Base-by-base conservation (phyloP, 2,888 invertebrate species). In the Philereme transversata region DNA sequence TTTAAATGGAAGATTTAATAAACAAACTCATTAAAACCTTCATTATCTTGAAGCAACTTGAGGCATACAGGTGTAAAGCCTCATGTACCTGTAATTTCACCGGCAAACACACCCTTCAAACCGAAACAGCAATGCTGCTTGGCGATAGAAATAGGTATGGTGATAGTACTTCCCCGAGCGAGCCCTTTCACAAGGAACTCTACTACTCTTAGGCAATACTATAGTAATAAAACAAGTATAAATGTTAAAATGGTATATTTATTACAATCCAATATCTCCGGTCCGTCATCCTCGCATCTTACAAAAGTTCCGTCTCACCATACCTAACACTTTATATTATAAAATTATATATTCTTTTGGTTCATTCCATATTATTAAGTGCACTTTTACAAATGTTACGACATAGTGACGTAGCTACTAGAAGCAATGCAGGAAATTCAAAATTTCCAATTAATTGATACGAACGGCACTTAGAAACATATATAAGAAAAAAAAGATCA, bases 221-320 rank as follows among this genome's bases (percentile, higher is more conserved):
- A 22, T 22, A 22, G 22, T 22, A 65, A 84, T 82, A 79, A 88
- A 87, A 87, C 81, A 72, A 75, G 58, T 65, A 47, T 43, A 80
- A 89, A 86, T 90, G 89, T 90, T 91, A 90, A 90, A 91, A 90
- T 90, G 91, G 90, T 91, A 90, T 91, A 91, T 91, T 91, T 88
- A 91, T 90, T 91, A 91, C 90, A 90, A 90, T 91, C 88, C 84
- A 88, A 89, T 87, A 89, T 86, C 82, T 86, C 79, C 81, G 22
- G 77, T 82, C 81, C 88, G 84, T 82, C 87, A 79, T 76, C 75
- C 75, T 73, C 77, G 83, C 83, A 74, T 81, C 79, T 85, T 90
- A 90, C 90, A 91, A 90, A 90, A 90, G 85, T 87, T 86, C 80
- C 86, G 81, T 84, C 75, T 75, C 79, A 74, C 79, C 79, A 75